Conservation (phyloP, 2,888 invertebrate species). For the Drosophila macrospina region DNA sequence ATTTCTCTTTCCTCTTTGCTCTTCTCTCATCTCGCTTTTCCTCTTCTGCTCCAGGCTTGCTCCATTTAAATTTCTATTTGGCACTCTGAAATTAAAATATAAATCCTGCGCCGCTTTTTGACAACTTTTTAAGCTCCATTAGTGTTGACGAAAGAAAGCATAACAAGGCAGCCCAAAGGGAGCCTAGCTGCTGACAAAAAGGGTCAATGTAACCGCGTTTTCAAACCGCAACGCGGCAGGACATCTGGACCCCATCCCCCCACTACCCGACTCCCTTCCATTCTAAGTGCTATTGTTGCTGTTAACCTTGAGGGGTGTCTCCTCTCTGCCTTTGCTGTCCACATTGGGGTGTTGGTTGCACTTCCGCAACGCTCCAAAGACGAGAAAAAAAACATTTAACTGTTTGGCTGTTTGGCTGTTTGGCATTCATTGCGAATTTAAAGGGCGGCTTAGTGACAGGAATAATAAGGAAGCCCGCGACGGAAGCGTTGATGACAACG, state of each 20-base stretch:
- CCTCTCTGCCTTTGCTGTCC: constrained; percentile 10
- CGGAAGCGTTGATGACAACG: constrained; percentile 78
- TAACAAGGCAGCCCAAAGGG: constrained; percentile 41
- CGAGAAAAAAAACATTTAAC: constrained; percentile 65
- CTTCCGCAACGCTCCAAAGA: constrained; percentile 51
- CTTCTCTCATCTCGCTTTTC: no score
- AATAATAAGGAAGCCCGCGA: constrained; percentile 77
- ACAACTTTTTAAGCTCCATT: constrained; percentile 80
- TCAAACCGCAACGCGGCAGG: constrained; percentile 69
- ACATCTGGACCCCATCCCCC: constrained; percentile 22
- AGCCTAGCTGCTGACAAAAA: constrained; percentile 45
- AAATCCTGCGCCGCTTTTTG: constrained; percentile 72
- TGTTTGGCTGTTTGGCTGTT: constrained; percentile 77
- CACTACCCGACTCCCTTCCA: neutral
- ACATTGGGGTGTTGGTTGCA: constrained; percentile 60
- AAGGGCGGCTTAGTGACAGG: constrained; percentile 80
- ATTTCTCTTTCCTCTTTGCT: neutral
- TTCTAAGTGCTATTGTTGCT: constrained; percentile 1
- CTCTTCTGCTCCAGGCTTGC: constrained; percentile 15
- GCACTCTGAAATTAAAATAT: constrained; percentile 75
- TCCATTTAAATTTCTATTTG: constrained; percentile 73
- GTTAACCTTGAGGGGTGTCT: constrained; percentile 55
- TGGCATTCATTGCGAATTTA: constrained; percentile 81
- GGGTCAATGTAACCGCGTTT: constrained; percentile 74
- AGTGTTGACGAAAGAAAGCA: constrained; percentile 74